Evolutionary conservation across 2,113 vertebrate genomes (phyloP).

Genomic region (Columba janthina): DNA sequence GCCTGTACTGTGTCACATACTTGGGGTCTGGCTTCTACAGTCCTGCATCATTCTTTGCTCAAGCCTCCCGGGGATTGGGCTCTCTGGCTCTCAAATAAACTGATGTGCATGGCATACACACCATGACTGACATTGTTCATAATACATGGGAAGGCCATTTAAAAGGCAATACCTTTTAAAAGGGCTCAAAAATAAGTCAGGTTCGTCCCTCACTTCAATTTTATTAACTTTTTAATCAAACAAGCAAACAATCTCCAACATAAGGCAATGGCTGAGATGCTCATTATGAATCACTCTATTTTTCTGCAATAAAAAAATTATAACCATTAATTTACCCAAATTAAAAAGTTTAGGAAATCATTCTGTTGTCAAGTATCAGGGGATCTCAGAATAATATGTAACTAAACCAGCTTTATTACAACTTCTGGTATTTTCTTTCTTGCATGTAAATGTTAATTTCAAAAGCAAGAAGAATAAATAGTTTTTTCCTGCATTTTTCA

Average conservation of each 20-base stretch:
- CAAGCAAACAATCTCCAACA: not conserved
- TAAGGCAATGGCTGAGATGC: not conserved
- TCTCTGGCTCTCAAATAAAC: not conserved
- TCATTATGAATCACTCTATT: not conserved
- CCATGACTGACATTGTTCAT: not conserved
- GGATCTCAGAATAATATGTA: not conserved
- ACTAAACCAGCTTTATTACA: not conserved
- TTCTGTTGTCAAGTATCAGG: not conserved
- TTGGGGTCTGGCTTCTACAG: not conserved
- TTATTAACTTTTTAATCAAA: not conserved
- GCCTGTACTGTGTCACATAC: not conserved
- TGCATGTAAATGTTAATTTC: not conserved
- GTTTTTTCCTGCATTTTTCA: not conserved
- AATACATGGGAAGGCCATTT: not conserved
- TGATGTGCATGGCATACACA: not conserved
- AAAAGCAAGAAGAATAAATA: not conserved
- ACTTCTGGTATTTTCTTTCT: not conserved
- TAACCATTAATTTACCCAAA: not conserved
- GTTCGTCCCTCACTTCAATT: not conserved
- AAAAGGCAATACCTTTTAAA: not conserved
- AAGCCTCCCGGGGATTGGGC: not conserved
- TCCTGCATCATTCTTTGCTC: not conserved
- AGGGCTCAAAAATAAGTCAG: not conserved
- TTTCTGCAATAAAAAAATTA: not conserved
- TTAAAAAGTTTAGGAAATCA: not conserved